Percentiles rank a stretch among this genome's conserved stretches.
Evolutionary conservation across 2,113 vertebrate species (phyloP).

Genomic region (Xerus inauris): DNA sequence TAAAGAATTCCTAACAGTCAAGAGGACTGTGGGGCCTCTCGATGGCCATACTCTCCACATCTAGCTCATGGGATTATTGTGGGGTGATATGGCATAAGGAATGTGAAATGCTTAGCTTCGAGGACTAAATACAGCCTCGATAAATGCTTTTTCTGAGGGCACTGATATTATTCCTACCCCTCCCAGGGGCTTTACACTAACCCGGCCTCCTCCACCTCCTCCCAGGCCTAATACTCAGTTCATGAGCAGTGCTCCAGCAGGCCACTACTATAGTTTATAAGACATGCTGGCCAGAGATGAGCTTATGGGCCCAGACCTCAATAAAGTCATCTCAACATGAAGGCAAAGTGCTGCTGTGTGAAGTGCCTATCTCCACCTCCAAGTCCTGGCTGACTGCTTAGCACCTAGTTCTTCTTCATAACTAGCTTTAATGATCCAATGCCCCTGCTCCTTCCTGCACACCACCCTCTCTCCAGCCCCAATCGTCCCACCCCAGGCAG

Average conservation of each 20-base stretch:
- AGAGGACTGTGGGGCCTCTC: not conserved
- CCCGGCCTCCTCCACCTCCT: not conserved
- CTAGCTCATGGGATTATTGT: not conserved
- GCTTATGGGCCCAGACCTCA: not conserved
- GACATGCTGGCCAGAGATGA: not conserved
- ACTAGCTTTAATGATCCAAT: not conserved
- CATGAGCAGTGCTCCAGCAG: not conserved
- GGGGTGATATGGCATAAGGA: not conserved
- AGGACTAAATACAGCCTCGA: not conserved
- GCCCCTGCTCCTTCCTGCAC: not conserved
- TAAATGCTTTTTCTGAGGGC: not conserved
- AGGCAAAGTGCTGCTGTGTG: not conserved
- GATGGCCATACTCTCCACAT: not conserved
- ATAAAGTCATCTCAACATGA: not conserved
- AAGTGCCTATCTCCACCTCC: not conserved
- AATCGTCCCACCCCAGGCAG: not conserved
- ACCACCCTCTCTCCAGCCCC: not conserved
- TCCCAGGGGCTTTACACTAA: not conserved
- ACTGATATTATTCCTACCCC: not conserved
- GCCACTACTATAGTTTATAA: not conserved
- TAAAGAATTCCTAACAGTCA: not conserved
- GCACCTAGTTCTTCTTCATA: too few species aligned
- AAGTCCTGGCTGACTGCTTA: not conserved
- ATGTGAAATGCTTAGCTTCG: not conserved
- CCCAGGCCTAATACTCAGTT: not conserved